These are phyloP conservation scores for Anniella stebbinsi DNA, from an alignment of 2,797 vertebrate genomes.

Conservation along the genomic window DNA sequence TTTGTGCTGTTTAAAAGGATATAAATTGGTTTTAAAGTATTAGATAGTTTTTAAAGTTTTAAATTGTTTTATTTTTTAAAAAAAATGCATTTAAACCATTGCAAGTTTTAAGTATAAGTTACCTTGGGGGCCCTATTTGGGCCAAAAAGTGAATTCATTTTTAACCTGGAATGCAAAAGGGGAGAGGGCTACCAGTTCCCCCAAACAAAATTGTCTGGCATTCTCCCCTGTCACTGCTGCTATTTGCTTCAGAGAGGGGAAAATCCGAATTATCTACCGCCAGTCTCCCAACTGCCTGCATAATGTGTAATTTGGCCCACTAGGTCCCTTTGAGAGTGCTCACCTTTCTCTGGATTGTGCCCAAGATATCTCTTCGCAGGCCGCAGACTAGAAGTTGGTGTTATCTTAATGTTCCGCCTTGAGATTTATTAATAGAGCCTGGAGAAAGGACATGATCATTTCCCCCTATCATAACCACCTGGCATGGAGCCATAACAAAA, in stretches of 20 bases:
- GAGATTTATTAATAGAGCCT: slow-evolving; percentile 57
- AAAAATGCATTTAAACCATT: no score
- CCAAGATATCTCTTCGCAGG: neutral
- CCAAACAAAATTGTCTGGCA: neutral
- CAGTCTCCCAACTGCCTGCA: neutral
- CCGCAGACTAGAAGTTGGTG: slow-evolving; percentile 34
- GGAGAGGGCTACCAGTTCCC: neutral
- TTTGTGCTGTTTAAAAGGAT: no score
- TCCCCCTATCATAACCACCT: slow-evolving; percentile 47
- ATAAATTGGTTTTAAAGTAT: no score
- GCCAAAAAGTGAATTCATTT: no score
- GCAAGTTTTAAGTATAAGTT: no score
- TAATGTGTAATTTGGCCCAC: neutral
- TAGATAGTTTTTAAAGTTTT: no score
- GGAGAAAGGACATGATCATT: slow-evolving; percentile 49
- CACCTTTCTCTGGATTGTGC: neutral
- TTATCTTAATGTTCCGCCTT: slow-evolving; percentile 53
- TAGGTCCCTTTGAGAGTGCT: neutral
- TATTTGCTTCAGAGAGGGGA: neutral
- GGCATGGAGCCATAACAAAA: slow-evolving; percentile 51
- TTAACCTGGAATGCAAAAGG: neutral
- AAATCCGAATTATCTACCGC: neutral
- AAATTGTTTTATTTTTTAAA: no score
- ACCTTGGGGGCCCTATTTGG: no score
- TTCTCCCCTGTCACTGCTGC: neutral